Conservation (phyloP, 1,140 invertebrate species). For the Latrodectus geometricus region DNA sequence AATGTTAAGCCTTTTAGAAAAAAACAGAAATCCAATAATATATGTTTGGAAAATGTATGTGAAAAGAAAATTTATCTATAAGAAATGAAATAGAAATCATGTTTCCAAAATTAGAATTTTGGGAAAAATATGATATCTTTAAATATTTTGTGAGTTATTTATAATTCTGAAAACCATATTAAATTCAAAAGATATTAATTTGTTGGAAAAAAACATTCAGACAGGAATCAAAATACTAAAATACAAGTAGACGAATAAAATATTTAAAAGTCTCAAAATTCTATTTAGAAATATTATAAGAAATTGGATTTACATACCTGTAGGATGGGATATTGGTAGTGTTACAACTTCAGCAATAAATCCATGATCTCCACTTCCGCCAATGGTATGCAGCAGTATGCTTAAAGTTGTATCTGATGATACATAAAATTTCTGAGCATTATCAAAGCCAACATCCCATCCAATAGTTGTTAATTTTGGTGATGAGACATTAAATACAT, state of each 20-base stretch:
- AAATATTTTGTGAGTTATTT: no score
- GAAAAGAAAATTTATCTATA: no score
- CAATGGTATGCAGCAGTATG: constrained; percentile 92
- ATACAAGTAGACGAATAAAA: no score
- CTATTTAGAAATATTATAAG: neutral
- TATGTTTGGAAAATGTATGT: no score
- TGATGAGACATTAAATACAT: constrained; percentile 82
- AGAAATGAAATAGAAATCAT: no score
- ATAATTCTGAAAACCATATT: no score
- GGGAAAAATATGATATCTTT: no score
- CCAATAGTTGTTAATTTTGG: constrained; percentile 54
- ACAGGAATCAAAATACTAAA: neutral
- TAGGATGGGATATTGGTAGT: constrained; percentile 81
- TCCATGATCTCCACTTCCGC: constrained; percentile 90
- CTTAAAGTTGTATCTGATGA: constrained; percentile 77
- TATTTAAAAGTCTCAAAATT: neutral
- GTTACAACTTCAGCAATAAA: constrained; percentile 98
- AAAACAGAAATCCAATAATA: no score
- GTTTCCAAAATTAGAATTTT: no score
- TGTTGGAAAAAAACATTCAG: neutral
- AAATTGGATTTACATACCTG: constrained; percentile 11
- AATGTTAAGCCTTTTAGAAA: no score
- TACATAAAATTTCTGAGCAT: constrained; percentile 52
- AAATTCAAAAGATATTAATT: no score
- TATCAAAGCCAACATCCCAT: constrained; percentile 41